Conservation (phyloP, 2,888 invertebrate genomes). For the Euzophera pinguis region DNA sequence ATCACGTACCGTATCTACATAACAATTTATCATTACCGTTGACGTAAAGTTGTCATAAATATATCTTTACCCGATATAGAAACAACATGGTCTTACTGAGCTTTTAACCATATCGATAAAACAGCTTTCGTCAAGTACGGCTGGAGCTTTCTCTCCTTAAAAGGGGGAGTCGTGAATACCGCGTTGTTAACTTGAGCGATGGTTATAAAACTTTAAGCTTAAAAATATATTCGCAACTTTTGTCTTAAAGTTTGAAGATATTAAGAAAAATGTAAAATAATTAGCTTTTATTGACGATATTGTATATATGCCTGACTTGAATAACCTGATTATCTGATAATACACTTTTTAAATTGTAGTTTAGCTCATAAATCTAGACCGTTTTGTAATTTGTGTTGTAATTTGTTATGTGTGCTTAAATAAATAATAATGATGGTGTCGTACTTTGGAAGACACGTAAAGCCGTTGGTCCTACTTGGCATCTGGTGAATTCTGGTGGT, state of each 20-base stretch:
- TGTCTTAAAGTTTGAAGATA: neutral
- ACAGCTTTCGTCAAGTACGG: conserved; percentile 7
- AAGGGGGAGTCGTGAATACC: conserved; percentile 1
- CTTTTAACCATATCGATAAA: conserved; percentile 8
- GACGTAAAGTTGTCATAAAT: neutral
- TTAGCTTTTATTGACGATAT: neutral
- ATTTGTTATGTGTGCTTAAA: too few species aligned
- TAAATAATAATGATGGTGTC: too few species aligned
- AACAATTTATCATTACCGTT: too few species aligned
- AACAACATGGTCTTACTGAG: neutral
- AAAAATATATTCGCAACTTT: neutral
- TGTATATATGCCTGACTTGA: too few species aligned
- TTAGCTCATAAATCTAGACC: too few species aligned
- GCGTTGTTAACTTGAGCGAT: conserved; percentile 5
- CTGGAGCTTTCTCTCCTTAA: conserved; percentile 10
- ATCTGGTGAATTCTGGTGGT: too few species aligned
- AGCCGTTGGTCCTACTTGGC: too few species aligned
- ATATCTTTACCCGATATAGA: neutral
- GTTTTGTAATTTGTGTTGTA: too few species aligned
- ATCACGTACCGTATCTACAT: too few species aligned
- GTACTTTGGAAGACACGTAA: too few species aligned
- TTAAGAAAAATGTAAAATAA: neutral
- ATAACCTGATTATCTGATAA: too few species aligned
- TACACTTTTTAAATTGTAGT: too few species aligned
- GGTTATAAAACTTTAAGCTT: neutral